Base-by-base conservation (phyloP, 2,113 vertebrate genomes). In the Scortum barcoo region DNA sequence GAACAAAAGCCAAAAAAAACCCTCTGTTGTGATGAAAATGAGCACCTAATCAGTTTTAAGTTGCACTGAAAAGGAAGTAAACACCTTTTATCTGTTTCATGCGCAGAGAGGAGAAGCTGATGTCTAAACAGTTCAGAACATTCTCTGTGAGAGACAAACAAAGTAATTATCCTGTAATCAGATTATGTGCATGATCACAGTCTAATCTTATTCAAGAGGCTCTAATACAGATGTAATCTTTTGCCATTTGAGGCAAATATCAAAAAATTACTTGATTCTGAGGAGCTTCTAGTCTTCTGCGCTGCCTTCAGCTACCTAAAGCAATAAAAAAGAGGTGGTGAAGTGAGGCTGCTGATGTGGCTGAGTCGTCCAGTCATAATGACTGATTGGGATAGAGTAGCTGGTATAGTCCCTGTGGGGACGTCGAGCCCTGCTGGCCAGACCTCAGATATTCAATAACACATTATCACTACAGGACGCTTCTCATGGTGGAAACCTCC, bases 301-400 rank as follows among this genome's bases (percentile, higher is more conserved):
- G 33, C 36, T 5, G 1, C 20, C 4, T 36, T 62, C 12, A 63
- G 72, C 58, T 40, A 16, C 9, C 46, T 56, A n/a, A 56, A 40
- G n/a, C 0, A 24, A 28, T 72, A 57, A 26, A 65, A 22, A 40
- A 48, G n/a, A 36, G 7, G 6, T 57, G 26, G 61, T 42, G 19
- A 1, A n/a, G 74, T 48, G 9, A 57, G 38, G 60, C 48, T 2
- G 38, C 80, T 73, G 80, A 78, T 56, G 61, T 54, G 33, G 60
- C 70, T 57, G 22, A 81, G 36, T 58, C 53, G 44, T 38, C 50
- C 46, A n/a, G 63, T 80, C 63, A 63, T 46, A 74, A 72, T 66
- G 85, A 91, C 63, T 77, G 81, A 89, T 80, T 11, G 14, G 71
- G 42, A 17, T 26, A 19, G 50, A 82, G 67, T 9, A 24, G 36